Conservation (phyloP, 2,113 vertebrate genomes). For the Saimiri boliviensis region DNA sequence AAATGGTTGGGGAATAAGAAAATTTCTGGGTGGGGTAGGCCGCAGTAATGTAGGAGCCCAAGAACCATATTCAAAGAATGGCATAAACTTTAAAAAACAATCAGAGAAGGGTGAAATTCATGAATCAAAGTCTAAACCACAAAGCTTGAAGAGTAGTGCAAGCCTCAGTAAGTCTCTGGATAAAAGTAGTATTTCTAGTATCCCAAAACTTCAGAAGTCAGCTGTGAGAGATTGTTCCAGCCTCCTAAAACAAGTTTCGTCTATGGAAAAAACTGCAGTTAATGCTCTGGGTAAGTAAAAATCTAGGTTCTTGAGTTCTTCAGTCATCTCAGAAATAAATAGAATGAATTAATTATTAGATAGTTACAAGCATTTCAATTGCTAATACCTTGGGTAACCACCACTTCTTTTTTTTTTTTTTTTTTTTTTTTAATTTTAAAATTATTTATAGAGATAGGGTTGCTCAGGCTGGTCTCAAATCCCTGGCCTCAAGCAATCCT, state of each 20-base stretch:
- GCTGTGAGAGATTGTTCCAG: not conserved
- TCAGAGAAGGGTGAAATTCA: conserved; percentile 29
- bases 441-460: too few species aligned
- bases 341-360: not conserved
- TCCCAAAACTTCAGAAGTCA: not conserved
- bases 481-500: too few species aligned
- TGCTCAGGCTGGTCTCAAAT: too few species aligned
- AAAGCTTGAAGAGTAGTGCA: conserved; percentile 23
- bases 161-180: conserved; percentile 4
- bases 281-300: conserved; percentile 13
- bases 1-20: conserved; percentile 20
- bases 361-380: not conserved
- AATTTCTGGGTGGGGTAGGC: not conserved
- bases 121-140: conserved; percentile 37
- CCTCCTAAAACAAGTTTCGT: conserved; percentile 5
- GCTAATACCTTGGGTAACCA: not conserved
- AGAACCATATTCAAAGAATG: conserved; percentile 8
- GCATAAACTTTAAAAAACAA: not conserved
- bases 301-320: not conserved
- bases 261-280: not conserved
- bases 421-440: too few species aligned
- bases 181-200: conserved; percentile 19
- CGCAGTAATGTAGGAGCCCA: not conserved
- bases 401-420: not conserved
- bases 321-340: not conserved